A percentile compares a stretch with the other conserved stretches of the same genome.
Evolutionary conservation across 2,797 vertebrate genomes (phyloP).

Genomic region (Alcedo quadribrachys): DNA sequence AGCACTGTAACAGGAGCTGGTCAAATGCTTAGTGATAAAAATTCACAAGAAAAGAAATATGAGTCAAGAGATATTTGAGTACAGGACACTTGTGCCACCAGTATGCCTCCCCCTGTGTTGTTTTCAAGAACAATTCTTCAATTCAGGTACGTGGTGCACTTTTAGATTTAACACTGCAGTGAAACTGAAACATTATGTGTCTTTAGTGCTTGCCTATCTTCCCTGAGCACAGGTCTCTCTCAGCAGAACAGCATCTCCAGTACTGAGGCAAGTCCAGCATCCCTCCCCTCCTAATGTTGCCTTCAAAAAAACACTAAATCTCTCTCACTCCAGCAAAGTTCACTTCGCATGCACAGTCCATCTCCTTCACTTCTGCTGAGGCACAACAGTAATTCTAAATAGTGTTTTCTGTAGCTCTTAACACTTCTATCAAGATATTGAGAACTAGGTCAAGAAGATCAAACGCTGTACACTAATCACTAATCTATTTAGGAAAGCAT

Average conservation of each 20-base stretch:
- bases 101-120: not conserved
- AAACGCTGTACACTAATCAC: not conserved
- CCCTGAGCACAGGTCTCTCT: not conserved
- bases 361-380: not conserved
- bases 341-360: not conserved
- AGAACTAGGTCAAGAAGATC: not conserved
- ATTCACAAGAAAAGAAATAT: not conserved
- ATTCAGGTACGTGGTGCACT: not conserved
- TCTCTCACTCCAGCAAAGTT: not conserved
- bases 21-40: not conserved
- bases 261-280: not conserved
- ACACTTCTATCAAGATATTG: not conserved
- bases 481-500: not conserved
- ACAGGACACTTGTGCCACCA: not conserved
- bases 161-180: not conserved
- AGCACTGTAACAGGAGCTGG: not conserved
- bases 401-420: not conserved
- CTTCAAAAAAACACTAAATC: not conserved
- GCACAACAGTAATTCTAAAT: not conserved
- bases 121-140: not conserved
- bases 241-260: not conserved
- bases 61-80: not conserved
- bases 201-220: not conserved
- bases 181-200: not conserved
- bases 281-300: not conserved